A percentile compares a stretch with the other conserved stretches of the same genome.
Conservation (phyloP, 2,888 invertebrate species). For the Melieria crassipennis region DNA sequence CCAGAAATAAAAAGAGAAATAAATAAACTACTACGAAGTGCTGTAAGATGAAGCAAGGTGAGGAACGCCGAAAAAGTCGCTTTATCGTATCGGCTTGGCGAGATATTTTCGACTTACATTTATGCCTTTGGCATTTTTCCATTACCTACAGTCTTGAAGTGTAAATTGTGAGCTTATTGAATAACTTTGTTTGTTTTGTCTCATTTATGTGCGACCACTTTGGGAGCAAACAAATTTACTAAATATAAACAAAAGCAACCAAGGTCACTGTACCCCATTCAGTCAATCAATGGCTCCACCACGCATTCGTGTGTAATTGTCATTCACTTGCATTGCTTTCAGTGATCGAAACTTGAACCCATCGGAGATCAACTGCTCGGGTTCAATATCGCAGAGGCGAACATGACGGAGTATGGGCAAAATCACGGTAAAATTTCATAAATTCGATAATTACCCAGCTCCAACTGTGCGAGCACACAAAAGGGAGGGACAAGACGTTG, state of each 20-base stretch:
- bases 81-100: background rate
- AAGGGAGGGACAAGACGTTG: too few species aligned
- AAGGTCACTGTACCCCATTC: slow-evolving; percentile 33
- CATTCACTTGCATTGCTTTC: background rate
- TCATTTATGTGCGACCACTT: slow-evolving; percentile 20
- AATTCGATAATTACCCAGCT: too few species aligned
- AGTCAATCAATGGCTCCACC: slow-evolving; percentile 9
- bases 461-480: too few species aligned
- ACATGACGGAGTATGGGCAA: too few species aligned
- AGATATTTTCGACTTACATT: too few species aligned
- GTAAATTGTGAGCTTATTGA: background rate
- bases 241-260: slow-evolving; percentile 29
- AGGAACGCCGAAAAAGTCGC: background rate
- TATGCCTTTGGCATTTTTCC: too few species aligned
- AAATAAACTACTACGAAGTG: background rate
- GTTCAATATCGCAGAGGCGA: slow-evolving; percentile 15
- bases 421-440: too few species aligned
- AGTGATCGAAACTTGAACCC: slow-evolving; percentile 26
- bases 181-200: slow-evolving; percentile 8
- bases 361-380: slow-evolving; percentile 5
- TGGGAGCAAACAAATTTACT: slow-evolving; percentile 6
- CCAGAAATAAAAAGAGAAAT: background rate
- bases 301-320: slow-evolving; percentile 1
- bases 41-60: background rate
- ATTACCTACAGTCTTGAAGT: background rate